A percentile compares a stretch with the other conserved stretches of the same genome.
phyloP scores from a whole-genome alignment of 2,888 invertebrate genomes.

The Brachypalpus laphriformis region DNA sequence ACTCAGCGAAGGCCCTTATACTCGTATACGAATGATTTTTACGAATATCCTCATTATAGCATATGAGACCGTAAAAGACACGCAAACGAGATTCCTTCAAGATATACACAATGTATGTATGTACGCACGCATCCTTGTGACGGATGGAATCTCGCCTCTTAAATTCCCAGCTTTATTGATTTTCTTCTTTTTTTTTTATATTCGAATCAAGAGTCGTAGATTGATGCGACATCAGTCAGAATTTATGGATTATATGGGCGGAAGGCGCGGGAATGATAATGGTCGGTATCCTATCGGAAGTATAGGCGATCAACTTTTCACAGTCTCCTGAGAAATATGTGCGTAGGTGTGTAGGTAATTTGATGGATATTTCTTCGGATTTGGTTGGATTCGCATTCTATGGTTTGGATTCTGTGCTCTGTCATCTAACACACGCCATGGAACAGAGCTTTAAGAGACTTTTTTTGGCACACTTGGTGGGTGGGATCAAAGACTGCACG shows the following conservation, averaged over 20 bases:
- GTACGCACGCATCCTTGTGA: not conserved
- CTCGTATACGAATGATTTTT: constrained; percentile 32
- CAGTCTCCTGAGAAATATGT: constrained; percentile 8
- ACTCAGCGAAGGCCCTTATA: not conserved
- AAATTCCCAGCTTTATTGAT: constrained; percentile 12
- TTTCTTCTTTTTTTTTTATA: constrained; percentile 8
- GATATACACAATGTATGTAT: not conserved
- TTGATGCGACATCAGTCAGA: constrained; percentile 23
- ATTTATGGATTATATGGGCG: not conserved
- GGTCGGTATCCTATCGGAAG: not conserved
- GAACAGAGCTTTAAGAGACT: not conserved
- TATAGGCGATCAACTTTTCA: constrained; percentile 43
- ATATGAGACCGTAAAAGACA: constrained; percentile 46
- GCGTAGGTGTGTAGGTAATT: constrained; percentile 12
- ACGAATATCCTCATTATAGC: constrained; percentile 38
- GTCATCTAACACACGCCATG: constrained; percentile 20
- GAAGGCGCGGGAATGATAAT: not conserved
- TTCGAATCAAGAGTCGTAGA: constrained; percentile 19
- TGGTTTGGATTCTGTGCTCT: not conserved
- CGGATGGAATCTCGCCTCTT: not conserved
- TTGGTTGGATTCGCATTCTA: not conserved
- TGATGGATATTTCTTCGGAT: constrained; percentile 25
- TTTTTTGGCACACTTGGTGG: constrained; percentile 1
- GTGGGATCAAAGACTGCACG: constrained; percentile 12
- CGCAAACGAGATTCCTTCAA: constrained; percentile 17